These are phyloP conservation scores for Carterocephalus palaemon DNA, from an alignment of 2,888 invertebrate genomes.

Conservation along the genomic window DNA sequence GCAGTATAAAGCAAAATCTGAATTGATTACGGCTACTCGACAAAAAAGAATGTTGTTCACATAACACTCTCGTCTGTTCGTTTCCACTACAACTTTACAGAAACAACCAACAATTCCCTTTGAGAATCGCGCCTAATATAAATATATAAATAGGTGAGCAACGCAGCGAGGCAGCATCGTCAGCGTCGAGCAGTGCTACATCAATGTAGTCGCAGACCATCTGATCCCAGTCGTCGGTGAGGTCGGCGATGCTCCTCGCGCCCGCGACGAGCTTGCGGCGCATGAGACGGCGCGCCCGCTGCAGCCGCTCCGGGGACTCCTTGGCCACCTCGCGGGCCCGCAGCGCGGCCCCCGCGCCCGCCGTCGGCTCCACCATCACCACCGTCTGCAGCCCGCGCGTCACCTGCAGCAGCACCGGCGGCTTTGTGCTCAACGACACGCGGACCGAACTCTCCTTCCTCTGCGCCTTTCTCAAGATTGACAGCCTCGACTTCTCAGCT, in stretches of 20 bases:
- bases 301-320: conserved; percentile 48
- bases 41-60: too few species aligned
- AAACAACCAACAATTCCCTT: too few species aligned
- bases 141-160: too few species aligned
- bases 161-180: conserved; percentile 1
- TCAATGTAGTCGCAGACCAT: conserved; percentile 67
- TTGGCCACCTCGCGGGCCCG: conserved; percentile 41
- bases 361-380: conserved; percentile 56
- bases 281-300: conserved; percentile 57
- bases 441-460: conserved; percentile 47
- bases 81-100: too few species aligned
- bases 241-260: conserved; percentile 55
- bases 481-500: conserved; percentile 60
- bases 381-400: conserved; percentile 51
- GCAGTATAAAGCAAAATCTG: too few species aligned
- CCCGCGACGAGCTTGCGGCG: conserved; percentile 53
- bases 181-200: conserved; percentile 41
- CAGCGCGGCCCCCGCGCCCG: conserved; percentile 38
- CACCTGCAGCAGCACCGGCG: conserved; percentile 61
- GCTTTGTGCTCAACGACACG: conserved; percentile 44
- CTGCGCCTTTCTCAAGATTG: conserved; percentile 59
- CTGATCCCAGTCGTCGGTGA: conserved; percentile 65
- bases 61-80: too few species aligned
- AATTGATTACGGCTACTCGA: too few species aligned
- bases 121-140: too few species aligned